A percentile compares a stretch with the other conserved stretches of the same genome.
Conservation (phyloP, 2,113 vertebrate genomes). For the Alligator mississippiensis region DNA sequence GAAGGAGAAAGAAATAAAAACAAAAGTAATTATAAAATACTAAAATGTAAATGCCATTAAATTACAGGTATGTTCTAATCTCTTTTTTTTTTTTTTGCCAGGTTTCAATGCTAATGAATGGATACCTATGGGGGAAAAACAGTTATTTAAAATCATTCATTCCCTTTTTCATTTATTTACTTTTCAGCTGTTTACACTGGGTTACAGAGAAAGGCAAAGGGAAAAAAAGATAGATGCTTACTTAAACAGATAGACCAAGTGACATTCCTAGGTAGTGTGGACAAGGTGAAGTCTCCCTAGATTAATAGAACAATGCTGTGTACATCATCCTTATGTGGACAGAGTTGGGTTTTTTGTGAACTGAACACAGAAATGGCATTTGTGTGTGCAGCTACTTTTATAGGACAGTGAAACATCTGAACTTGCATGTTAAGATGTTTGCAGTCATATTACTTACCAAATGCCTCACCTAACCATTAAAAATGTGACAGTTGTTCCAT, state of each 20-base stretch:
- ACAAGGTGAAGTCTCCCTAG: background rate
- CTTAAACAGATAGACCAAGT: background rate
- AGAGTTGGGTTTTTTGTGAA: background rate
- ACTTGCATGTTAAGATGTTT: background rate
- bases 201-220: background rate
- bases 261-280: background rate
- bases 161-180: background rate
- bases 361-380: background rate
- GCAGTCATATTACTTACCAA: background rate
- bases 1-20: background rate
- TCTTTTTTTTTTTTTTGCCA: background rate
- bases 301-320: fast-evolving
- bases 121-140: background rate
- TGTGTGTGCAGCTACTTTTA: background rate
- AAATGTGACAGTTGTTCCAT: background rate
- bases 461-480: background rate
- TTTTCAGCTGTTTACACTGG: background rate
- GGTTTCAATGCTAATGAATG: background rate
- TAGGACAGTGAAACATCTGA: background rate
- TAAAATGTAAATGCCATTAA: background rate
- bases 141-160: background rate
- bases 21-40: background rate
- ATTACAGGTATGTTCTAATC: background rate
- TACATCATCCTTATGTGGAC: background rate
- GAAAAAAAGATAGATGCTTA: background rate